Base-by-base conservation (phyloP, 1,140 invertebrate genomes). In the Thaumetopoea pityocampa region DNA sequence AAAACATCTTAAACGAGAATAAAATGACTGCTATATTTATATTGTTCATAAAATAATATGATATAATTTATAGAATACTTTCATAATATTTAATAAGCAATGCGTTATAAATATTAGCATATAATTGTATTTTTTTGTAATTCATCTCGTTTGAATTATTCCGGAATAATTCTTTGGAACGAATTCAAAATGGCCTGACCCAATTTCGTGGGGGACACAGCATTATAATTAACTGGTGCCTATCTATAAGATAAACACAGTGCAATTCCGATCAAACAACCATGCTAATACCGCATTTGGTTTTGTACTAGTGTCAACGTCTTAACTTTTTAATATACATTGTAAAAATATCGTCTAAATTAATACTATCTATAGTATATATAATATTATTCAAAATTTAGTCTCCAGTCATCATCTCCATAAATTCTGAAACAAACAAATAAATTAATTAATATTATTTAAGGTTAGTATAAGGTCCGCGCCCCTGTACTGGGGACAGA, bases 371-470 rank as follows among this genome's bases (percentile, higher is more conserved):
- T 80, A 67, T 60, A 35, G 32, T 48, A 32, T 28, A 36, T 12
- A 26, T 16, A 33, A 11, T 35, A 32, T 60, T 38, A 37, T 51
- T 45, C 30, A 36, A 36, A 41, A 28, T 70, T 89, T 89, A 93
- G 81, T 93, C 91, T 69, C 92, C 92, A 70, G 92, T 93, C 92
- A 93, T 93, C 92, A 93, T 93, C 72, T 93, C 92, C 92, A 93
- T 93, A 83, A 93, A 93, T 86, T 93, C 92, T 93, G 82, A 30
- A 85, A 85, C 44, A 64, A 68, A 37, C 66, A 58, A 55, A 58
- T 26, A 19, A 24, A 11, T 45, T 14, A 32, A 17, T 48, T 8
- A 12, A 26, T 17, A 22, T 30, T 1, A 22, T 9, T 9, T 9
- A n/a, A n/a, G n/a, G n/a, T n/a, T n/a, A n/a, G n/a, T n/a, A n/a